Percentiles rank a stretch among this genome's conserved stretches.
These are phyloP conservation scores for Ariolimax columbianus DNA, from an alignment of 2,888 invertebrate species.

Conservation along the genomic window DNA sequence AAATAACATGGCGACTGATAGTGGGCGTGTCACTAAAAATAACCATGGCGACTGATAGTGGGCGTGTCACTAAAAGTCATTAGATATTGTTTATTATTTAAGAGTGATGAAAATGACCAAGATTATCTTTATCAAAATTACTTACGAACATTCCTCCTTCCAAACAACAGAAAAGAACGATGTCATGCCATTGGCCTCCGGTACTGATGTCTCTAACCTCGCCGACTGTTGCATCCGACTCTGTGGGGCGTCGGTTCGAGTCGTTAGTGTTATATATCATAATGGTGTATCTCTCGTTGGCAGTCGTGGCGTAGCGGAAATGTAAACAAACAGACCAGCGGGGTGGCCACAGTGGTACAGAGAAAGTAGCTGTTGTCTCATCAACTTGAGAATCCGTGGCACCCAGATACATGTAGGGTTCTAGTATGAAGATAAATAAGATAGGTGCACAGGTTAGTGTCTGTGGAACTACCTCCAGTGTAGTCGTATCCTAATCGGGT, in stretches of 20 bases:
- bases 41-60: too few species aligned
- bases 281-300: not conserved
- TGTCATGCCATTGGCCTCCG: not conserved
- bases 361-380: not conserved
- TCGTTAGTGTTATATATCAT: not conserved
- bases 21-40: too few species aligned
- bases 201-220: not conserved
- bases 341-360: not conserved
- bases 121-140: not conserved
- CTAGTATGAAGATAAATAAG: not conserved
- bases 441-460: too few species aligned
- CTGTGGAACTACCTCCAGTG: too few species aligned
- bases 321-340: not conserved
- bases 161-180: not conserved
- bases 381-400: not conserved
- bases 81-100: too few species aligned
- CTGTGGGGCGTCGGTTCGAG: not conserved
- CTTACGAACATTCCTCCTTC: not conserved
- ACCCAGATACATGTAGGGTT: not conserved
- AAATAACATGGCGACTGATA: too few species aligned
- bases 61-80: too few species aligned
- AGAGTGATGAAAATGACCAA: not conserved
- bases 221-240: not conserved
- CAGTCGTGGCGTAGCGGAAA: not conserved
- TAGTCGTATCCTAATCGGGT: too few species aligned